Conservation (phyloP, 2,113 vertebrate species). For the Lycocorax pyrrhopterus region DNA sequence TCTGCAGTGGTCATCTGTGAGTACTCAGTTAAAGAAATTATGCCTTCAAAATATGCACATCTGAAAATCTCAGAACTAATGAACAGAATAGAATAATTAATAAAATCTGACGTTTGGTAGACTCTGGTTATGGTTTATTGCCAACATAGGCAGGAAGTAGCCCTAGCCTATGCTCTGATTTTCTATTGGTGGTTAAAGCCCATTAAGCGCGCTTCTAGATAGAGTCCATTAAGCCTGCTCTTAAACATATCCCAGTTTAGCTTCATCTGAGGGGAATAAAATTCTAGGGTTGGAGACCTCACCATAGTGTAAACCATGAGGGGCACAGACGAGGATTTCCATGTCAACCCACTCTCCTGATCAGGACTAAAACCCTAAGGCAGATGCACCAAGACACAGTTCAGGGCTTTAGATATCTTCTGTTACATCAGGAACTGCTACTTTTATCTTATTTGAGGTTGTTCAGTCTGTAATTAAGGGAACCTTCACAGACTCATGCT, state of each 20-base stretch:
- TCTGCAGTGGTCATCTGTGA: not conserved
- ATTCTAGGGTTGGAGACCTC: not conserved
- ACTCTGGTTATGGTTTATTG: not conserved
- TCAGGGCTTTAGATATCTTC: not conserved
- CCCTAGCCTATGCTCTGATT: not conserved
- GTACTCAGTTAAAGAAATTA: not conserved
- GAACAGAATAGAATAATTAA: not conserved
- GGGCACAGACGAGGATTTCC: rapidly evolving
- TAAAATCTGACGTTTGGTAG: not conserved
- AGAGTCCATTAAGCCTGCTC: not conserved
- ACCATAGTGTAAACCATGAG: rapidly evolving
- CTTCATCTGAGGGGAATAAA: not conserved
- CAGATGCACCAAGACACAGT: not conserved
- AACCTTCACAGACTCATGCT: not conserved
- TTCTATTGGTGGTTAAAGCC: not conserved
- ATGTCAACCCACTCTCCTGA: not conserved
- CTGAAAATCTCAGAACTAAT: not conserved
- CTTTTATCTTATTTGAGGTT: not conserved
- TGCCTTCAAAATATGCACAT: not conserved
- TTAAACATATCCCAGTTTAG: not conserved
- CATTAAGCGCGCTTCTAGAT: not conserved
- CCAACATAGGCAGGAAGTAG: not conserved
- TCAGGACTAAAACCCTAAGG: not conserved
- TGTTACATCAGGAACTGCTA: not conserved
- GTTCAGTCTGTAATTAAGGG: not conserved